phyloP scores from a whole-genome alignment of 2,888 invertebrate genomes.

The Lacanobia wlatinum region DNA sequence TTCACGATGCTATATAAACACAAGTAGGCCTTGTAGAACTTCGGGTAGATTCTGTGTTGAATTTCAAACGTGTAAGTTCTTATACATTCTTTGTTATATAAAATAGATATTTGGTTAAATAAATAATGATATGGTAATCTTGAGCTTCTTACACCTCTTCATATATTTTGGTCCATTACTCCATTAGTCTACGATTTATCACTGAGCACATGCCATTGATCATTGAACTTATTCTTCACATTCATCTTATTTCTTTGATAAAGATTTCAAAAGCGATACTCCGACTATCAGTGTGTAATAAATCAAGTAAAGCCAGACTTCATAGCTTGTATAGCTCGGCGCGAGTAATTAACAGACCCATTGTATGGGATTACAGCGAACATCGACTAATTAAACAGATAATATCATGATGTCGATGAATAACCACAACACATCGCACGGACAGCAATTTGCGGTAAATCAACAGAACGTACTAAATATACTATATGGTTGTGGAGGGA shows the following conservation, averaged over 20 bases:
- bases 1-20: background rate
- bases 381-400: slow-evolving; percentile 7
- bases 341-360: background rate
- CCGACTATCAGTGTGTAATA: background rate
- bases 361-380: background rate
- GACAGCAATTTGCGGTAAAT: slow-evolving; percentile 9
- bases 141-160: background rate
- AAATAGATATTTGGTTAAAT: background rate
- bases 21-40: background rate
- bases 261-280: background rate
- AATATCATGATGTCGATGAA: slow-evolving; percentile 5
- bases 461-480: background rate
- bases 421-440: background rate
- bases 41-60: background rate
- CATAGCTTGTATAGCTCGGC: background rate
- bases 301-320: background rate
- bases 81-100: too few relatives aligned
- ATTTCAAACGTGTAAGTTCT: background rate
- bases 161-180: background rate
- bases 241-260: background rate
- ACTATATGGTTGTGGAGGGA: too few relatives aligned
- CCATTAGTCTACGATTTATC: background rate
- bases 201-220: background rate
- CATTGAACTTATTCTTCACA: background rate
- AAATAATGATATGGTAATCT: slow-evolving; percentile 7